Conservation (phyloP, 2,113 vertebrate species). For the Cnemophilus loriae region DNA sequence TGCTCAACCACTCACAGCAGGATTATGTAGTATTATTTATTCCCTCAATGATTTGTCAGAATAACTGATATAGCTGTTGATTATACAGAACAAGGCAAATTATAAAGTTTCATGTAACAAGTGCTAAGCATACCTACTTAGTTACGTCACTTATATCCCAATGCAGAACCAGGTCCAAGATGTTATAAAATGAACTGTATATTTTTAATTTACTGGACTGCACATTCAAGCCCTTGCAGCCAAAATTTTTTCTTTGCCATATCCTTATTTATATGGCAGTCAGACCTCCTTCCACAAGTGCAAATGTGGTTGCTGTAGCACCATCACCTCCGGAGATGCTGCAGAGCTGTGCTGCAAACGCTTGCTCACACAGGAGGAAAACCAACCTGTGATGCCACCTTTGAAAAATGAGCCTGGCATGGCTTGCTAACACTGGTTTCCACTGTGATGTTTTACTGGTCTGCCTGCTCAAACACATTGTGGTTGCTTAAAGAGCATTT, state of each 20-base stretch:
- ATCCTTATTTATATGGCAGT: background rate
- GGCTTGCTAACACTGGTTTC: background rate
- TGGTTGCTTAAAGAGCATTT: background rate
- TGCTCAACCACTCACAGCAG: background rate
- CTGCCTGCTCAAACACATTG: background rate
- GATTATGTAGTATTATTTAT: background rate
- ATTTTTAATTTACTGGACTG: background rate
- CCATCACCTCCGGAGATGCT: background rate
- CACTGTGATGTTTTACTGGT: constrained; percentile 7
- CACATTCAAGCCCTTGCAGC: background rate
- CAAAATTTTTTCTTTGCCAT: background rate
- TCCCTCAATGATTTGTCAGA: background rate
- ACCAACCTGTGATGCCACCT: background rate
- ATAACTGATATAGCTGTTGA: background rate
- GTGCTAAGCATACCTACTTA: background rate
- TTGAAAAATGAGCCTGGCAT: background rate
- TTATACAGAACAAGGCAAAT: background rate
- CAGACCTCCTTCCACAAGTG: background rate
- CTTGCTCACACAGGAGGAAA: background rate
- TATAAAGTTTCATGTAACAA: background rate
- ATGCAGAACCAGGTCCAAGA: background rate
- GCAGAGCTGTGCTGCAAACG: background rate
- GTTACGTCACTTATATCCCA: background rate
- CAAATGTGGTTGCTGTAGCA: background rate
- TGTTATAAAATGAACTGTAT: background rate